Evolutionary conservation across 2,797 vertebrate genomes (phyloP), one percentile per base, ranked within the genome.

Genomic region (Enteromius fasciolatus): DNA sequence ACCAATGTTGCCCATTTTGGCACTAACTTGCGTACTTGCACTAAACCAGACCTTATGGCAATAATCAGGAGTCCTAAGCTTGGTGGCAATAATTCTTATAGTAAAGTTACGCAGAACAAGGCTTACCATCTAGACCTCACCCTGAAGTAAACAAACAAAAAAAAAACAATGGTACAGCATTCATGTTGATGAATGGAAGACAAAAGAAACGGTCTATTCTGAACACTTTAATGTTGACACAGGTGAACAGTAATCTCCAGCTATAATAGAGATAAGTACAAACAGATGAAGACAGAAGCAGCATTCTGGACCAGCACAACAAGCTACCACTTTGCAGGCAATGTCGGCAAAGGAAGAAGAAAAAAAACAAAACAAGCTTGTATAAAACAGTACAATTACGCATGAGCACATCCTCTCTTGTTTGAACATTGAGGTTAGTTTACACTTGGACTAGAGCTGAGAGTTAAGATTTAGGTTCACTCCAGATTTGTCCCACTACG

Each of bases 191-290:
- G 68, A 84, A 84, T 52, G 52, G 20, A 70, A 80, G 25, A 75
- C 72, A 57, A 67, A 28, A 59, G n/a, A 76, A 70, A 81, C 68
- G 1, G 4, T 91, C 83, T 86, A 90, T 87, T 92, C 89, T 90
- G 87, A 94, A 93, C 90, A 94, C 89, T 94, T 88, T 94, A 94
- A 90, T 95, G 89, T 92, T 88, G 92, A 92, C 90, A 92, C 87
- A 91, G 89, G 86, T 91, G 83, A 90, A 90, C 90, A 90, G 89
- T 90, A 88, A 92, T 93, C 89, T 92, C 91, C 83, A 87, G 86
- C 83, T 88, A 89, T 87, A 80, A 91, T 89, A 91, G 84, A 83
- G 87, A 83, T 50, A 87, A 87, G 86, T 84, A 92, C 78, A 83
- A 83, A 83, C 78, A 74, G 84, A 79, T 82, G 77, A 86, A 87